Percentiles rank a stretch among this genome's conserved stretches.
Conservation (phyloP, 2,888 invertebrate genomes). For the Lepidochrysops patricia region DNA sequence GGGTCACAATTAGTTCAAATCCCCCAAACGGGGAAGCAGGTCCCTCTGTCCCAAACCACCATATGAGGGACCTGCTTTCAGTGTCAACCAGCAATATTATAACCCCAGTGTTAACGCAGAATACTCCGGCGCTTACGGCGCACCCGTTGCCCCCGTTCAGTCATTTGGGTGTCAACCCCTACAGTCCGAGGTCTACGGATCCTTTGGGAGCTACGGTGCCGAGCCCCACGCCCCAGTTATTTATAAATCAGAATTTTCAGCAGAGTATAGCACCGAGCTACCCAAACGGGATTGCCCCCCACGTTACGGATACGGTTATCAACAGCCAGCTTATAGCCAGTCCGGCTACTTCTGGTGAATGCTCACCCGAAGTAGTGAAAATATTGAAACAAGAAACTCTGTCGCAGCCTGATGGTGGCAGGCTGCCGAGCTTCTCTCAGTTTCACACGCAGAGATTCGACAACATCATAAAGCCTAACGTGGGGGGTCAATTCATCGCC, state of each 20-base stretch:
- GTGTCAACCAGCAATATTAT: conserved; percentile 82
- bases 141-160: conserved; percentile 75
- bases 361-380: conserved; percentile 60
- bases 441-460: conserved; percentile 75
- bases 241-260: conserved; percentile 76
- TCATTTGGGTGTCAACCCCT: conserved; percentile 75
- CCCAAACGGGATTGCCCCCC: conserved; percentile 91
- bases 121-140: conserved; percentile 70
- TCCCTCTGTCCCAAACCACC: conserved; percentile 91
- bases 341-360: conserved; percentile 91
- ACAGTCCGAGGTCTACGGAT: conserved; percentile 75
- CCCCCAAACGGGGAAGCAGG: conserved; percentile 97
- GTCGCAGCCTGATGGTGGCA: conserved; percentile 52
- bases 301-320: conserved; percentile 86
- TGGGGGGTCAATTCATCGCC: conserved; percentile 82
- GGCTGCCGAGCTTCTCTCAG: conserved; percentile 80
- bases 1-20: conserved; percentile 77
- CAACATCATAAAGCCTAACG: conserved; percentile 76
- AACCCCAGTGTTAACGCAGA: conserved; percentile 72
- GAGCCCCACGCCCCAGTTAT: conserved; percentile 76
- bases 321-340: conserved; percentile 78
- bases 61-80: conserved; percentile 93
- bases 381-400: conserved; percentile 66
- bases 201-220: conserved; percentile 74
- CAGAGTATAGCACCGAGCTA: conserved; percentile 79